Conservation (phyloP, 2,888 invertebrate species). For the Nymphalis polychloros region DNA sequence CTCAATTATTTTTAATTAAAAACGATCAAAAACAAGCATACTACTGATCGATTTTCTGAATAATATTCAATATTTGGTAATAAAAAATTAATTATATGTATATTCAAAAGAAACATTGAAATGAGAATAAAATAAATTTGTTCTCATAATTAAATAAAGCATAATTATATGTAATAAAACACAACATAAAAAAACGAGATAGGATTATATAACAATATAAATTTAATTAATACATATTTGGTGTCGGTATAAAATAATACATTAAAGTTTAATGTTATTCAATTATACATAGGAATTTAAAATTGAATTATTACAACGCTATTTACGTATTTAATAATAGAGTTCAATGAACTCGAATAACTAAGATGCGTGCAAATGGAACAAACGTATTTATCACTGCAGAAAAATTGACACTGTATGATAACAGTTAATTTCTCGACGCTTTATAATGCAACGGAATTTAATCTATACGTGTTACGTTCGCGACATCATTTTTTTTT, state of each 20-base stretch:
- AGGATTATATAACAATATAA: no score
- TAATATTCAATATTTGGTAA: no score
- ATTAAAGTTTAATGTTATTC: not conserved
- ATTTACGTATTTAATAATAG: constrained; percentile 6
- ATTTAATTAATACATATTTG: not conserved
- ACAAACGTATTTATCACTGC: constrained; percentile 16
- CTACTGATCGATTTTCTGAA: no score
- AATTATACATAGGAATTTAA: not conserved
- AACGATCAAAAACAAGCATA: no score
- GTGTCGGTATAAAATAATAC: not conserved
- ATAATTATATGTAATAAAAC: no score
- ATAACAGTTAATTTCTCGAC: constrained; percentile 5
- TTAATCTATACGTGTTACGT: not conserved
- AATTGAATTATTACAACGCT: not conserved
- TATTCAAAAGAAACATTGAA: no score
- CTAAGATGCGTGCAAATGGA: constrained; percentile 14
- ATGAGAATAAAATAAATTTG: no score
- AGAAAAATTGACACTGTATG: constrained; percentile 19
- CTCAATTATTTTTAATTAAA: not conserved
- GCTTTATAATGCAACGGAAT: not conserved
- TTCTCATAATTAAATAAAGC: no score
- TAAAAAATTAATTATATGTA: no score
- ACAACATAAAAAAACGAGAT: no score
- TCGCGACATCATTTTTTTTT: no score
- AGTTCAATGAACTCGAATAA: constrained; percentile 24